Evolutionary conservation across 2,888 invertebrate species (phyloP).

Genomic region (Ectobius pallidus): DNA sequence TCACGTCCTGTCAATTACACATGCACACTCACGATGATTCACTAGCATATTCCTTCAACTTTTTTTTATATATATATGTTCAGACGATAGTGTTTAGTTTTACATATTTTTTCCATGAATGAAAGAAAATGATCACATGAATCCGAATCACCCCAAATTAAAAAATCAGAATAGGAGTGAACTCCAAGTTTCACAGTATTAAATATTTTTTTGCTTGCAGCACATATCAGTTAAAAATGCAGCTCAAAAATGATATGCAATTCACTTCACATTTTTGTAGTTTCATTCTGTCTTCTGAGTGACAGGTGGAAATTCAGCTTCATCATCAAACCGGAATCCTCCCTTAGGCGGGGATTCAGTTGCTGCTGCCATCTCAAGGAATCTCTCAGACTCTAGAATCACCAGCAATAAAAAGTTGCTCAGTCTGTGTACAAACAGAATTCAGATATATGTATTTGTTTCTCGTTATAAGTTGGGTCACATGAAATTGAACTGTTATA

Average conservation of each 20-base stretch:
- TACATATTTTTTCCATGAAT: neutral
- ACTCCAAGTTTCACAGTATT: no score
- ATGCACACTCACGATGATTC: neutral
- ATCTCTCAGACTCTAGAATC: constrained; percentile 72
- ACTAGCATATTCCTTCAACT: neutral
- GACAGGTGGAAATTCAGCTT: constrained; percentile 83
- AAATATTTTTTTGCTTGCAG: no score
- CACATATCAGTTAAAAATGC: neutral
- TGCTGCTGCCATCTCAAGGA: constrained; percentile 74
- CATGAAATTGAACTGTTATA: no score
- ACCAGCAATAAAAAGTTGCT: neutral
- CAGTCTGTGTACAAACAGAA: neutral
- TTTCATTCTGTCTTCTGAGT: constrained; percentile 61
- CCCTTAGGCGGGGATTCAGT: constrained; percentile 71
- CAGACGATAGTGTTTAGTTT: neutral
- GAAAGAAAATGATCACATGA: neutral
- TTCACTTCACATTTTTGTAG: neutral
- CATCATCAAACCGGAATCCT: constrained; percentile 78
- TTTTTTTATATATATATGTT: neutral
- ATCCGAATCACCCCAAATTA: no score
- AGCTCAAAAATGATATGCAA: neutral
- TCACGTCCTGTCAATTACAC: neutral
- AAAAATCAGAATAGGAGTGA: no score
- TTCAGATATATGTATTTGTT: neutral
- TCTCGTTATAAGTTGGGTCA: no score